Evolutionary conservation across 37 sponge, comb jelly and placozoan genomes (phyloP).

Genomic region (Bolinopsis microptera): DNA sequence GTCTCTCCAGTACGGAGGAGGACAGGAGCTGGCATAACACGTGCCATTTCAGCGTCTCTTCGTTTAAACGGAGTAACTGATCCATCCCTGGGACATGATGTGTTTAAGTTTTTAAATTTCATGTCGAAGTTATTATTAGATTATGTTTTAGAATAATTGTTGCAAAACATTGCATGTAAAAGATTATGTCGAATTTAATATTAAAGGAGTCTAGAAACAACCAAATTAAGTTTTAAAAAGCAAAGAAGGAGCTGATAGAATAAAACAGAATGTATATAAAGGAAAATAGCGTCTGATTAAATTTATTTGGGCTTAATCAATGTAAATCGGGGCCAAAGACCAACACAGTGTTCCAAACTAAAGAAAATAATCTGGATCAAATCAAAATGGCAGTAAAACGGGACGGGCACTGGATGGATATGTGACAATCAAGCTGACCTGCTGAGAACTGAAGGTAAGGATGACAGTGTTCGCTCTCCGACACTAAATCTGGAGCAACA

Average conservation of each 20-base stretch:
- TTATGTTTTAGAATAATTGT: too few species aligned
- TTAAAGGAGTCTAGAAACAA: too few species aligned
- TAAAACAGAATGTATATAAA: too few species aligned
- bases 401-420: background rate
- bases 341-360: background rate
- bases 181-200: too few species aligned
- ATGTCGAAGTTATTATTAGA: too few species aligned
- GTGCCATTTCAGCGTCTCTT: constrained; percentile 60
- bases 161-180: too few species aligned
- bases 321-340: too few species aligned
- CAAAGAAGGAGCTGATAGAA: too few species aligned
- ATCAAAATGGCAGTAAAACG: constrained; percentile 53
- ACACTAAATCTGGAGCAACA: background rate
- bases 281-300: too few species aligned
- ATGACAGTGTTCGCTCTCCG: constrained; percentile 12
- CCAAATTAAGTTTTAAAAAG: too few species aligned
- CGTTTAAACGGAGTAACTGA: constrained; percentile 55
- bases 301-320: too few species aligned
- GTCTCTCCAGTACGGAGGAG: constrained; percentile 61
- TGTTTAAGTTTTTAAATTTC: too few species aligned
- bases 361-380: background rate
- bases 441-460: background rate
- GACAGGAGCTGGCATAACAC: constrained; percentile 52
- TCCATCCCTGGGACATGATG: constrained; percentile 42
- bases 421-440: background rate